phyloP scores from a whole-genome alignment of 2,113 vertebrate species.

The Andinoacara biseriatus region DNA sequence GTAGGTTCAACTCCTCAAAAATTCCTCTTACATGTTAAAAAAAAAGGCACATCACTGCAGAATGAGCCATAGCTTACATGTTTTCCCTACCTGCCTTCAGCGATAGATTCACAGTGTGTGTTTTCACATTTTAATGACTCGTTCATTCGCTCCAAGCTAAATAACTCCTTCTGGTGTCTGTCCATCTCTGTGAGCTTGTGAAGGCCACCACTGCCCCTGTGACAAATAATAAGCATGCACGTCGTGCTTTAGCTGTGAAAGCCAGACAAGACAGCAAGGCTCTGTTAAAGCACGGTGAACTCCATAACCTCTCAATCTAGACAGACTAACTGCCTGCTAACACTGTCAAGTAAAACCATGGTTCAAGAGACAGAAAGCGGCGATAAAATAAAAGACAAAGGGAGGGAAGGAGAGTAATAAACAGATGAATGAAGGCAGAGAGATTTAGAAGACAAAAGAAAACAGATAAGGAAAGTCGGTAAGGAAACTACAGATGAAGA shows the following conservation, averaged over 20 bases:
- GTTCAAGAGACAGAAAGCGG: slow-evolving; percentile 39
- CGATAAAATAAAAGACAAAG: slow-evolving; percentile 40
- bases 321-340: slow-evolving; percentile 37
- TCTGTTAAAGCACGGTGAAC: slow-evolving; percentile 49
- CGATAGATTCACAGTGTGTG: slow-evolving; percentile 22
- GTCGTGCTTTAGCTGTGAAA: slow-evolving; percentile 7
- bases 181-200: not conserved
- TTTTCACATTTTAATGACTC: slow-evolving; percentile 56
- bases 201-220: slow-evolving; percentile 21
- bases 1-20: not conserved
- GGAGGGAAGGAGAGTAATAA: slow-evolving; percentile 14
- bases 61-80: not conserved
- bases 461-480: slow-evolving; percentile 20
- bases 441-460: slow-evolving; percentile 43
- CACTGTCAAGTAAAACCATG: slow-evolving; percentile 39
- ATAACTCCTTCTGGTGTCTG: slow-evolving; percentile 23
- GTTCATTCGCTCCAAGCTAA: slow-evolving; percentile 30
- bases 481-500: slow-evolving; percentile 17
- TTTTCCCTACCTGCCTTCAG: slow-evolving; percentile 18
- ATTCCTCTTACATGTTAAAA: not conserved
- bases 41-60: slow-evolving; percentile 6
- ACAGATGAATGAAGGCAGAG: not conserved
- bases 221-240: slow-evolving; percentile 52
- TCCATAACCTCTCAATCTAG: slow-evolving; percentile 33
- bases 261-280: slow-evolving; percentile 31